phyloP scores from a whole-genome alignment of 2,797 vertebrate genomes.

The Coccyzus lansbergi region DNA sequence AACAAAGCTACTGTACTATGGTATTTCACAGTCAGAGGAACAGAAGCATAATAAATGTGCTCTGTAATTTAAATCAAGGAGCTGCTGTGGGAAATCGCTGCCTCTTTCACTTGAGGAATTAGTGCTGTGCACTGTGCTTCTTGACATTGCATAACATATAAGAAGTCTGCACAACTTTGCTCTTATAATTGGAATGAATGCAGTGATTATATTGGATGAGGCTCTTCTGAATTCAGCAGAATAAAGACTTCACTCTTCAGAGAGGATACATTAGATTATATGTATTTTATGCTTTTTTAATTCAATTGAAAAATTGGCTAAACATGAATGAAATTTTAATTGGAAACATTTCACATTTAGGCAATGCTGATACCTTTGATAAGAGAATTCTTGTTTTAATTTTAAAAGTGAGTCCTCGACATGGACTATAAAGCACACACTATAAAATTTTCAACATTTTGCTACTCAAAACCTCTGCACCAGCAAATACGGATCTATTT shows the following conservation, averaged over 20 bases:
- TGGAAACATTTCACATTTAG: slow-evolving; percentile 81
- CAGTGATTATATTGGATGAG: slow-evolving; percentile 82
- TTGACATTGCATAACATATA: slow-evolving; percentile 78
- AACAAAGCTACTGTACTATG: slow-evolving; percentile 86
- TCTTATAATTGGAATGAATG: slow-evolving; percentile 85
- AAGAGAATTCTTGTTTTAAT: slow-evolving; percentile 71
- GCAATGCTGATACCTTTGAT: slow-evolving; percentile 77
- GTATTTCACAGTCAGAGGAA: slow-evolving; percentile 87
- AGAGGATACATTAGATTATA: slow-evolving; percentile 80
- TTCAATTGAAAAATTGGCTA: slow-evolving; percentile 84
- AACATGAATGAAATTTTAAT: slow-evolving; percentile 86
- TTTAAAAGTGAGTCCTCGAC: slow-evolving; percentile 47
- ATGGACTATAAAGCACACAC: slow-evolving; percentile 51
- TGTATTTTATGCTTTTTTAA: slow-evolving; percentile 82
- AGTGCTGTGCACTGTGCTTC: slow-evolving; percentile 78
- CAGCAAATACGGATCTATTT: neutral
- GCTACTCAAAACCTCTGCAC: slow-evolving; percentile 7
- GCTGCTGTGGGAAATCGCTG: slow-evolving; percentile 86
- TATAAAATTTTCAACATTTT: slow-evolving; percentile 65
- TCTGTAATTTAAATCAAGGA: slow-evolving; percentile 90
- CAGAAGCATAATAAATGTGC: slow-evolving; percentile 85
- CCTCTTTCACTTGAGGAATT: slow-evolving; percentile 86
- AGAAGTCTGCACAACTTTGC: slow-evolving; percentile 82
- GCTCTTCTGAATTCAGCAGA: slow-evolving; percentile 80
- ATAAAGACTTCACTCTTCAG: slow-evolving; percentile 79